phyloP scores from a whole-genome alignment of 2,888 invertebrate genomes.

The Nematopogon swammerdamellus region DNA sequence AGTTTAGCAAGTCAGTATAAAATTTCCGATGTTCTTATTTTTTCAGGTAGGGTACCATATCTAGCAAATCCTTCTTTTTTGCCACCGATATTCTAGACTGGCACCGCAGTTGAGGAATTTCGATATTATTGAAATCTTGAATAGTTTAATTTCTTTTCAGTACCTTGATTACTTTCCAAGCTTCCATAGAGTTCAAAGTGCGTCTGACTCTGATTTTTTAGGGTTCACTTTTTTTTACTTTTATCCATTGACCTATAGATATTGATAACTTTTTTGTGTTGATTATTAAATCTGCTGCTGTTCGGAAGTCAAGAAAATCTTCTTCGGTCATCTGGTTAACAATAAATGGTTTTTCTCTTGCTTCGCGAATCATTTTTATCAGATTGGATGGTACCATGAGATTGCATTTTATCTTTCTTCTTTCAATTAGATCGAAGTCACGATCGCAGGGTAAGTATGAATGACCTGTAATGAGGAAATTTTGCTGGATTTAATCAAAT shows the following conservation, averaged over 20 bases:
- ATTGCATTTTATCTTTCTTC: constrained; percentile 8
- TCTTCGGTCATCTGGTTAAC: constrained; percentile 7
- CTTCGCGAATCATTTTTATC: constrained; percentile 10
- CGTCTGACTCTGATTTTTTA: constrained; percentile 6
- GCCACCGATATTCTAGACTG: constrained; percentile 7
- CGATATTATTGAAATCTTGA: constrained; percentile 3
- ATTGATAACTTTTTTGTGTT: constrained; percentile 10
- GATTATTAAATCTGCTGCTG: constrained; percentile 9
- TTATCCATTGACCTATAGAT: constrained; percentile 9
- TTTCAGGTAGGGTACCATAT: constrained; percentile 4
- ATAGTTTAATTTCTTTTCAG: neutral
- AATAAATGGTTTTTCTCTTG: constrained; percentile 8
- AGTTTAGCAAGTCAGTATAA: neutral
- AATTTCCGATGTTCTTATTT: constrained; percentile 1
- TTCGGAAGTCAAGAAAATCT: constrained; percentile 10
- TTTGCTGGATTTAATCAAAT: constrained; percentile 10
- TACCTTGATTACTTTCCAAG: constrained; percentile 6
- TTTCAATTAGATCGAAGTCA: constrained; percentile 13
- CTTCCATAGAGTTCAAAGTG: constrained; percentile 7
- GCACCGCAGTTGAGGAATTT: constrained; percentile 6
- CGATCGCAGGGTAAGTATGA: constrained; percentile 12
- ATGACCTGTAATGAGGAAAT: constrained; percentile 11
- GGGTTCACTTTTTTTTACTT: neutral
- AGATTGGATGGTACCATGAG: constrained; percentile 10
- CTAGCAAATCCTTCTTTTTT: constrained; percentile 8